A percentile compares a stretch with the other conserved stretches of the same genome.
Evolutionary conservation across 2,888 invertebrate species (phyloP).

Genomic region (Tinea semifulvella): DNA sequence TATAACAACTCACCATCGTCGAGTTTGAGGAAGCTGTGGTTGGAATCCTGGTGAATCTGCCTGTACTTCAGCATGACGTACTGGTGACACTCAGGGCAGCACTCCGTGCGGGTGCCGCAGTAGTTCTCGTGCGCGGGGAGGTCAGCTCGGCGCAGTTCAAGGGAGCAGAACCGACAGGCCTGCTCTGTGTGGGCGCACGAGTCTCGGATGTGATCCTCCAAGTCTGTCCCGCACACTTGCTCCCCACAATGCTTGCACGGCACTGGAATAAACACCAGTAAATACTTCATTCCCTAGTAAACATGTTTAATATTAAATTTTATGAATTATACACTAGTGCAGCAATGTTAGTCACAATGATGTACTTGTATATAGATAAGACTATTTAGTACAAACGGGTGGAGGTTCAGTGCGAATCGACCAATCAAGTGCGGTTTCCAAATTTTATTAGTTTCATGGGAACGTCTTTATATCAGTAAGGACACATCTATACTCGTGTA

Average conservation of each 20-base stretch:
- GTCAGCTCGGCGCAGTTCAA: constrained; percentile 69
- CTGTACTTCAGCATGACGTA: constrained; percentile 76
- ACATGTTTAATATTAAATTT: too few species aligned
- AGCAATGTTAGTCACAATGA: too few species aligned
- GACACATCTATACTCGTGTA: too few species aligned
- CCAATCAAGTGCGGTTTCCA: too few species aligned
- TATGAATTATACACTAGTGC: too few species aligned
- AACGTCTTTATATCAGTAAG: too few species aligned
- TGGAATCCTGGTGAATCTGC: constrained; percentile 69
- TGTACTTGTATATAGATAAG: too few species aligned
- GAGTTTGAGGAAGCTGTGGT: constrained; percentile 70
- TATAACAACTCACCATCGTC: constrained; percentile 62
- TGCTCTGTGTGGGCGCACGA: constrained; percentile 65
- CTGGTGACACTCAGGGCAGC: constrained; percentile 72
- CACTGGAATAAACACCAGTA: too few species aligned
- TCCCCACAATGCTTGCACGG: constrained; percentile 59
- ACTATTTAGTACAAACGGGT: too few species aligned
- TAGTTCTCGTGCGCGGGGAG: constrained; percentile 72
- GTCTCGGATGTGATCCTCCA: constrained; percentile 58
- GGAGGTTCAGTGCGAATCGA: too few species aligned
- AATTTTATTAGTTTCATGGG: too few species aligned
- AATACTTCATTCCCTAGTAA: too few species aligned
- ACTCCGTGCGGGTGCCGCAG: constrained; percentile 76
- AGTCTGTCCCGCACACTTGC: constrained; percentile 52
- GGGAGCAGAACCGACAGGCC: constrained; percentile 72